Evolutionary conservation across 2,888 invertebrate species (phyloP).

Genomic region (Stramonita haemastoma): DNA sequence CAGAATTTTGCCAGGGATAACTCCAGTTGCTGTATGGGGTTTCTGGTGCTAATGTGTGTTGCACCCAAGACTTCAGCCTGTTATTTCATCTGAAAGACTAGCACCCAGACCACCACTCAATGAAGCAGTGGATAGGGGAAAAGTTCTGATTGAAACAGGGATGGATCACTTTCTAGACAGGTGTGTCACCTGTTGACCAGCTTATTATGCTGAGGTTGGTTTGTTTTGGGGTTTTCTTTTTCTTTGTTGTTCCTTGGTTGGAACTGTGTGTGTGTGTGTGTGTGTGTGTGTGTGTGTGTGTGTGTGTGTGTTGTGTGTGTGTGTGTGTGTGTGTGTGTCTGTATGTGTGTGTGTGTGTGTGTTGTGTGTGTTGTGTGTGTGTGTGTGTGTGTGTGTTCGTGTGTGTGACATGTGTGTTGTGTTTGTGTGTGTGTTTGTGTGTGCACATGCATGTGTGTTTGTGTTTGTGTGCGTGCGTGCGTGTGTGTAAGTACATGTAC

Average conservation of each 20-base stretch:
- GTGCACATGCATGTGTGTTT: not conserved
- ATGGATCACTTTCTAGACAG: too few species aligned
- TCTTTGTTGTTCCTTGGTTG: not conserved
- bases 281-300: not conserved
- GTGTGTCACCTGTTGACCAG: too few species aligned
- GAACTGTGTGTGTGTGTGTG: conserved; percentile 10
- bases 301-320: not conserved
- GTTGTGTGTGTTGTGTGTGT: not conserved
- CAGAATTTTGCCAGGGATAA: too few species aligned
- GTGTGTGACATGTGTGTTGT: not conserved
- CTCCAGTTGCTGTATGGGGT: too few species aligned
- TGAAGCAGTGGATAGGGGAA: too few species aligned
- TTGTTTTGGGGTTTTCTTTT: too few species aligned
- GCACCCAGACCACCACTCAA: too few species aligned
- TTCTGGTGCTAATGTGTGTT: too few species aligned
- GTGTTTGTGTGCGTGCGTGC: not conserved
- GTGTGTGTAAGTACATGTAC: not conserved
- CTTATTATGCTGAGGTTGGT: too few species aligned
- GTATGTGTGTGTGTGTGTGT: not conserved
- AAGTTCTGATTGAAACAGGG: too few species aligned
- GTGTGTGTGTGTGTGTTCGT: not conserved
- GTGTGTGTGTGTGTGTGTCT: not conserved
- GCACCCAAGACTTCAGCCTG: too few species aligned
- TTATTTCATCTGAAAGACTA: too few species aligned
- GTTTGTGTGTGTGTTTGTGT: not conserved